phyloP scores from a whole-genome alignment of 2,888 invertebrate species.

The Phalera bucephala region DNA sequence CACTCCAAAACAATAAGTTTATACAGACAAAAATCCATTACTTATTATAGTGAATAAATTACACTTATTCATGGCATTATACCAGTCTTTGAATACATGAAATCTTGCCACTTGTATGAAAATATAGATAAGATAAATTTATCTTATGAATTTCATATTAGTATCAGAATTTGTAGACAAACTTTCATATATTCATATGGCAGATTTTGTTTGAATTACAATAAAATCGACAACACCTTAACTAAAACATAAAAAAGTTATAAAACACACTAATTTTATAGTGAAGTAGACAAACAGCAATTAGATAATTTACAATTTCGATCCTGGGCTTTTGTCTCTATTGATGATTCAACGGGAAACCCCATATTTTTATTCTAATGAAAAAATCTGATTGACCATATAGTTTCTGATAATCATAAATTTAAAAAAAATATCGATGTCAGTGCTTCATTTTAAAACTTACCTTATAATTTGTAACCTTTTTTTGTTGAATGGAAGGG shows the following conservation, averaged over 20 bases:
- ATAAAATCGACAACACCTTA: conserved; percentile 80
- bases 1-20: too few species aligned
- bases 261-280: neutral
- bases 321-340: too few species aligned
- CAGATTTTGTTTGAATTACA: conserved; percentile 20
- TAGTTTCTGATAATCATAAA: too few species aligned
- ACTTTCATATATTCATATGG: conserved; percentile 11
- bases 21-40: too few species aligned
- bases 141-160: neutral
- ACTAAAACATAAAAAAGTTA: conserved; percentile 49
- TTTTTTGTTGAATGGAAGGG: too few species aligned
- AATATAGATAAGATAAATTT: conserved; percentile 5
- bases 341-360: neutral
- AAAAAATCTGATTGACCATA: too few species aligned
- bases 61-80: too few species aligned
- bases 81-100: conserved; percentile 15
- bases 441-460: too few species aligned
- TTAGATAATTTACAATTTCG: neutral
- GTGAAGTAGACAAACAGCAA: neutral
- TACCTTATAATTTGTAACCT: too few species aligned
- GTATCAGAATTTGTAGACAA: conserved; percentile 4
- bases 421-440: too few species aligned
- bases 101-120: conserved; percentile 11
- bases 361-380: too few species aligned
- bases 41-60: too few species aligned